These are phyloP conservation scores for Tychaedon coryphoeus DNA, from an alignment of 2,113 vertebrate species.

Conservation along the genomic window DNA sequence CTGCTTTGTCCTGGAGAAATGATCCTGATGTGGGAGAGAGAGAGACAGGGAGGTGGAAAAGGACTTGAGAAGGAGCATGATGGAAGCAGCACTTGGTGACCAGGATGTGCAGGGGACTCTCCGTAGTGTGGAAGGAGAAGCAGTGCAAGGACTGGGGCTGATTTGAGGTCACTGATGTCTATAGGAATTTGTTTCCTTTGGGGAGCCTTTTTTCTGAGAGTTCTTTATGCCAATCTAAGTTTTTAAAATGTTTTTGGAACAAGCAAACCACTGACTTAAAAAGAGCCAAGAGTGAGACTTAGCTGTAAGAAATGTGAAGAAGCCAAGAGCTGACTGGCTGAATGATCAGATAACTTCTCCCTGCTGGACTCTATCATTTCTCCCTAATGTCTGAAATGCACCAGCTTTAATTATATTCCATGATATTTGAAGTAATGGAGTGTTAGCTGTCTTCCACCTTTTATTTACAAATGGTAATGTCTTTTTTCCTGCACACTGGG, in stretches of 20 bases:
- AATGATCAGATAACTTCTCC: not conserved
- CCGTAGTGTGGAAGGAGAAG: rapidly evolving
- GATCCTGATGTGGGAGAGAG: not conserved
- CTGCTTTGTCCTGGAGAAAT: not conserved
- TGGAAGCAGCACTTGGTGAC: not conserved
- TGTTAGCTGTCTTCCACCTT: not conserved
- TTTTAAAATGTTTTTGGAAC: not conserved
- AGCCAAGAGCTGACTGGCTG: not conserved
- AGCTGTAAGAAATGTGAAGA: not conserved
- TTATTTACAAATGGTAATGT: not conserved
- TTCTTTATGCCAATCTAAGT: not conserved
- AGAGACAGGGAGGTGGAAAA: not conserved
- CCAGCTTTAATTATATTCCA: not conserved
- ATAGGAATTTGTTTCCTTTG: not conserved
- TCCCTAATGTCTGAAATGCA: not conserved
- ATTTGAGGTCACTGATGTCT: rapidly evolving
- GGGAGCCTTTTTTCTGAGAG: not conserved
- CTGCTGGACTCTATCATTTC: not conserved
- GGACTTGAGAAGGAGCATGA: not conserved
- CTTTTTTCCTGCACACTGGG: not conserved
- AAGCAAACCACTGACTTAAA: not conserved
- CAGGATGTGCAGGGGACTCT: rapidly evolving
- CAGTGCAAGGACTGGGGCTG: not conserved
- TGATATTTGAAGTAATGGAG: not conserved
- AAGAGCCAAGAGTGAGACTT: not conserved